Base-by-base conservation (phyloP, 2,797 vertebrate species). In the Mastacembelus armatus region DNA sequence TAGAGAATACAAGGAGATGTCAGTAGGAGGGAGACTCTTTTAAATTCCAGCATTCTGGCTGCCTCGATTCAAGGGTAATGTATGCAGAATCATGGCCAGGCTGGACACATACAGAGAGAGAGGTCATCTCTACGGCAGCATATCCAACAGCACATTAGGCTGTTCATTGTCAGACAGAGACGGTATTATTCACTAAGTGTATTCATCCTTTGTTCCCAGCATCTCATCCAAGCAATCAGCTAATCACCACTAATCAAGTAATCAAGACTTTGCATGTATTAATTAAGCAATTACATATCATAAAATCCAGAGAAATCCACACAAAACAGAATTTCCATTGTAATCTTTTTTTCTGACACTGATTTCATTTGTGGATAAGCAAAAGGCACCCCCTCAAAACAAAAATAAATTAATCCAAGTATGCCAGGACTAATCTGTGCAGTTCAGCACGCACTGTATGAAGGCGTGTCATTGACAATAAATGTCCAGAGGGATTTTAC, bases 61-160 rank as follows among this genome's bases (percentile, higher is more conserved):
- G 81, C 74, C 72, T 80, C 35, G 43, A 81, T 81, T 90, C 89
- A 90, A 91, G 89, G 92, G 88, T 89, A 91, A 92, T 89, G 80
- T 83, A 91, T 90, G 89, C 90, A 78, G 84, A 82, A 62, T 80
- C 83, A 89, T 87, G 90, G 80, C 86, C 83, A 51, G 78, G 51
- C 63, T 63, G 86, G 84, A 91, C 88, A 74, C 85, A 87, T 74
- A 86, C 88, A 71, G 87, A 44, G 84, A 86, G 75, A 63, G 51
- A 80, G 89, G 89, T 91, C 90, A 85, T 81, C 77, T 78, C 85
- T 45, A 73, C 73, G 7, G 74, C 83, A 74, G 77, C 84, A 83
- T 73, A 74, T 76, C 71, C 82, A 71, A 56, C 77, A 65, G 69
- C 79, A 83, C 75, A 85, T 89, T 86, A 84, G 56, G 64, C 62